Conservation (phyloP, 1,140 invertebrate genomes). For the Solen grandis region DNA sequence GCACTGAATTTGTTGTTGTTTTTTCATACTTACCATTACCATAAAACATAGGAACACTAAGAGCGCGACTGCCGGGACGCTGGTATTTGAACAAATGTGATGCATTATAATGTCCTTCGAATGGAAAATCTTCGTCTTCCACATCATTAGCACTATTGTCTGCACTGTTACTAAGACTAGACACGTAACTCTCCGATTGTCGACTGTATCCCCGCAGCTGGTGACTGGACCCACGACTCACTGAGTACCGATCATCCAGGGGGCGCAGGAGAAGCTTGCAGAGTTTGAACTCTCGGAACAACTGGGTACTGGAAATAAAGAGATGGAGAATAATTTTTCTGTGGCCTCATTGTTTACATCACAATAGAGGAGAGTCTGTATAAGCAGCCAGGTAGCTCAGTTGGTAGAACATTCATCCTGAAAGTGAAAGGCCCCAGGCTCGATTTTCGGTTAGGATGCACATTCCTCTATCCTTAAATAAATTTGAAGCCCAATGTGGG, state of each 20-base stretch:
- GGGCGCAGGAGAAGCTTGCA: slow-evolving; percentile 79
- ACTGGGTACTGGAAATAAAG: slow-evolving; percentile 72
- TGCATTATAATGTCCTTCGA: slow-evolving; percentile 67
- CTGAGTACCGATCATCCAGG: slow-evolving; percentile 75
- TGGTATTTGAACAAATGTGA: slow-evolving; percentile 74
- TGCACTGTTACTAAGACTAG: slow-evolving; percentile 77
- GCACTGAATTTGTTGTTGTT: too few species aligned
- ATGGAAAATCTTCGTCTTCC: slow-evolving; percentile 68
- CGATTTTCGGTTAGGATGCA: too few species aligned
- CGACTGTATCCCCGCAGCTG: slow-evolving; percentile 79
- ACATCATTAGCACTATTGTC: slow-evolving; percentile 75
- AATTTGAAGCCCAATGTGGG: too few species aligned
- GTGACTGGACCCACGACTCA: slow-evolving; percentile 75
- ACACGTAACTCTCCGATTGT: slow-evolving; percentile 78
- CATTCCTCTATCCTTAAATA: too few species aligned
- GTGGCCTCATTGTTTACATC: not conserved
- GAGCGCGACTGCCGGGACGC: slow-evolving; percentile 76
- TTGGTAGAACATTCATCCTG: too few species aligned
- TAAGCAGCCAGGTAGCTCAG: too few species aligned
- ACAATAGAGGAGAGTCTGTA: too few species aligned
- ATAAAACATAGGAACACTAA: slow-evolving; percentile 74
- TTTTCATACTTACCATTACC: too few species aligned
- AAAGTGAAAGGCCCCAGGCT: too few species aligned
- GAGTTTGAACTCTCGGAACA: slow-evolving; percentile 80
- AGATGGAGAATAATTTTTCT: slow-evolving; percentile 6